Conservation (phyloP, 2,888 invertebrate genomes). For the Rambutsinella grinnellia region DNA sequence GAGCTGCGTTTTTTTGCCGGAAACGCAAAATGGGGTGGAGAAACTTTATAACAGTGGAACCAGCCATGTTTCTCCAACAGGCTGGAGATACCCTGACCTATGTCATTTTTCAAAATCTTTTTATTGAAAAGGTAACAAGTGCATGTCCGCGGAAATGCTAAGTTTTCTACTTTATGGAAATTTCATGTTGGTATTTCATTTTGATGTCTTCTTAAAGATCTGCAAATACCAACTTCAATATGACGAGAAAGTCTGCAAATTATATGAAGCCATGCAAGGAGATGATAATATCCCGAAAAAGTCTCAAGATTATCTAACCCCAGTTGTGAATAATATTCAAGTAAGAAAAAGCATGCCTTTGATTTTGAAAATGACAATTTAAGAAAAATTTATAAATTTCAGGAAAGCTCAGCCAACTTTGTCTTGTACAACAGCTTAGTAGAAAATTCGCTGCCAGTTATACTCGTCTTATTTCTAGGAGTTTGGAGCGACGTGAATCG, state of each 20-base stretch:
- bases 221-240: slow-evolving; percentile 62
- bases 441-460: slow-evolving; percentile 64
- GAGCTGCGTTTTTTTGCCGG: background rate
- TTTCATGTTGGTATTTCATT: no score
- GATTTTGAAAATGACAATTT: background rate
- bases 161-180: background rate
- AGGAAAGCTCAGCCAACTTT: slow-evolving; percentile 62
- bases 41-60: slow-evolving; percentile 63
- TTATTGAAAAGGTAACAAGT: slow-evolving; percentile 64
- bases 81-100: slow-evolving; percentile 65
- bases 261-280: slow-evolving; percentile 54
- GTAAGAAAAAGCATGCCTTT: slow-evolving; percentile 25
- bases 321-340: slow-evolving; percentile 63
- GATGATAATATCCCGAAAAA: slow-evolving; percentile 56
- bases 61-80: slow-evolving; percentile 65
- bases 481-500: slow-evolving; percentile 65
- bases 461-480: slow-evolving; percentile 66
- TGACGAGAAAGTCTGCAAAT: slow-evolving; percentile 52
- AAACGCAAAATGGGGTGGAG: slow-evolving; percentile 39
- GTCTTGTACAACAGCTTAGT: slow-evolving; percentile 65
- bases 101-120: slow-evolving; percentile 66
- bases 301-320: slow-evolving; percentile 51
- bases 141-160: background rate
- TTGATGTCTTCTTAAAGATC: slow-evolving; percentile 61
- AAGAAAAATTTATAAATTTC: no score